Conservation (phyloP, 2,113 vertebrate species). For the Cairina moschata region DNA sequence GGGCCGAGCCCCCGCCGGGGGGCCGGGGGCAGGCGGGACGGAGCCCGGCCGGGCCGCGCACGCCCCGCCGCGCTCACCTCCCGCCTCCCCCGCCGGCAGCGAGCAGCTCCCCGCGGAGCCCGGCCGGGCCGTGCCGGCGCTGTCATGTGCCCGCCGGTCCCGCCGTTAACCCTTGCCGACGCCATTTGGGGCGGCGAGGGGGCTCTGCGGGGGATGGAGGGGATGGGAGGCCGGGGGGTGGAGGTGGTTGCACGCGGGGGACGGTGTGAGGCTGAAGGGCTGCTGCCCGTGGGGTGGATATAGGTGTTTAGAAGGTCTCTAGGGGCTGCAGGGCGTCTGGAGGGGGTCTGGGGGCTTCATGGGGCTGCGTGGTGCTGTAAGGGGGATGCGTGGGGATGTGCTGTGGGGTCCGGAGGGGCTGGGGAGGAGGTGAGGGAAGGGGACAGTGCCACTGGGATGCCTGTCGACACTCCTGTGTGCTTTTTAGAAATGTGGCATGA, state of each 20-base stretch:
- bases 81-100: background rate
- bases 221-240: too few relatives aligned
- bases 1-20: background rate
- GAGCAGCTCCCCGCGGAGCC: background rate
- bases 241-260: too few relatives aligned
- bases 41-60: background rate
- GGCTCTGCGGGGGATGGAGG: background rate
- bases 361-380: background rate
- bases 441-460: background rate
- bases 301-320: background rate
- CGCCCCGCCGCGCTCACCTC: background rate
- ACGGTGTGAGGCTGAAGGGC: background rate
- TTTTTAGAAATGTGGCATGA: background rate
- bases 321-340: background rate
- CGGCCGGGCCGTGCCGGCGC: background rate
- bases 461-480: background rate
- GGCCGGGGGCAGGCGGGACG: background rate
- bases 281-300: fast-evolving
- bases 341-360: fast-evolving
- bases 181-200: background rate
- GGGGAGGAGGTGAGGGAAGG: background rate
- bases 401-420: background rate
- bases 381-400: background rate
- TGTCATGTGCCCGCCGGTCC: background rate
- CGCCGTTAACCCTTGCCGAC: background rate